Base-by-base conservation (phyloP, 2,888 invertebrate species). In the Dusona sp. region DNA sequence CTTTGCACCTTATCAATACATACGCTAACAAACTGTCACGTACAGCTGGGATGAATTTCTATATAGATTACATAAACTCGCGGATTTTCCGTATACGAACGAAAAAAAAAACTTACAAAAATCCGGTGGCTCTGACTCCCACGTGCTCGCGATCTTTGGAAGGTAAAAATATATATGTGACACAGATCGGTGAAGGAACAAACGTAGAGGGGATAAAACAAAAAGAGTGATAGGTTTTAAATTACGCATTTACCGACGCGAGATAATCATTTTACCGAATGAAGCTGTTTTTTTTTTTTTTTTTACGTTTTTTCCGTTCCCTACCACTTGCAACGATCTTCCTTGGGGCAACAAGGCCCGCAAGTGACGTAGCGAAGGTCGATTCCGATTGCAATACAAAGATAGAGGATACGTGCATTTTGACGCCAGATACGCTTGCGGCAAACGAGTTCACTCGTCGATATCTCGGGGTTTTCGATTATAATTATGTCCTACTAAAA, bases 341-440 rank as follows among this genome's bases (percentile, higher is more conserved):
- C 54, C 68, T 79, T 65, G 68, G 13, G 65, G 11, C 36, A 42
- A 48, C 65, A 45, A 65, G 45, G 77, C 65, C 33, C 48, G 78
- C 73, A 54, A 67, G 33, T 79, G 74, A 79, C 72, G 74, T 67
- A 33, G 42, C 54, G 65, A 84, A 84, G 81, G 81, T 57, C 74
- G 67, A 61, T 16, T 54, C 38, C 54, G 73, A 42, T 74, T 70
- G 70, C 45, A 74, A 48, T 79, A n/a, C 22, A 45, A 74, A 42
- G 57, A 33, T 22, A 61, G 54, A 36, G 67, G 68, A 79, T 51
- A 65, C 42, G 36, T 54, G 25, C 3, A 54, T 68, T 68, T 36
- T 29, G 38, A 33, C 6, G 54, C 36, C 4, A 33, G 4, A 65
- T 9, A 29, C n/a, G 54, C 19, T 11, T 7, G 54, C 67, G 68